Percentiles rank a stretch among this genome's conserved stretches.
phyloP scores from a whole-genome alignment of 2,797 vertebrate species.

The Lepidocolaptes lacrymiger region DNA sequence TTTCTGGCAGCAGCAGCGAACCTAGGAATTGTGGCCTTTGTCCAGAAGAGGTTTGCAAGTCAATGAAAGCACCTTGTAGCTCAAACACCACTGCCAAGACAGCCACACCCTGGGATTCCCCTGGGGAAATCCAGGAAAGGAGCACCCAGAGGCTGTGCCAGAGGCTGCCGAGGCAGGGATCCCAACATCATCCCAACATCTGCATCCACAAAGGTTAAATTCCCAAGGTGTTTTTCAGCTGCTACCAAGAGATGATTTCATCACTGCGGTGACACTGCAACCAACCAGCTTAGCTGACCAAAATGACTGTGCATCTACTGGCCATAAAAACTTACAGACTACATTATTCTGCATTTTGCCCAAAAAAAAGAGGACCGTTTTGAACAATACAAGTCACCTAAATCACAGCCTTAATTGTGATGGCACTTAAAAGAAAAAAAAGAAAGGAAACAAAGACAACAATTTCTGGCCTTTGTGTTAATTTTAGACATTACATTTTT shows the following conservation, averaged over 20 bases:
- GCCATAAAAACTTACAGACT: background rate
- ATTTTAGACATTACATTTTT: background rate
- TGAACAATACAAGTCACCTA: background rate
- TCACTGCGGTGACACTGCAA: background rate
- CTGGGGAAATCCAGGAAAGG: background rate
- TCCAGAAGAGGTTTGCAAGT: background rate
- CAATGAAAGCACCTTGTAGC: background rate
- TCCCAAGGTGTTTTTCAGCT: background rate
- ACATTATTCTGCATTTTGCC: fast-evolving
- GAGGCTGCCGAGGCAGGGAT: background rate
- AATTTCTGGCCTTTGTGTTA: background rate
- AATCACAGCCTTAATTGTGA: background rate
- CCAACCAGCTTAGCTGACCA: background rate
- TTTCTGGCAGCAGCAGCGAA: background rate
- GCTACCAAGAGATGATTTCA: background rate
- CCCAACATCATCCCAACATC: background rate
- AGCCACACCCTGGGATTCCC: fast-evolving
- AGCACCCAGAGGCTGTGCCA: background rate
- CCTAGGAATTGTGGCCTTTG: background rate
- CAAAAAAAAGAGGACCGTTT: background rate
- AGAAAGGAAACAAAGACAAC: background rate
- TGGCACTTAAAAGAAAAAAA: background rate
- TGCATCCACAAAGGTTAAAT: background rate
- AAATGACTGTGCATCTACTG: fast-evolving
- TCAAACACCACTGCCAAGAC: background rate